Evolutionary conservation across 2,113 vertebrate genomes (phyloP), one percentile per base, ranked within the genome.

Genomic region (Athene cunicularia): DNA sequence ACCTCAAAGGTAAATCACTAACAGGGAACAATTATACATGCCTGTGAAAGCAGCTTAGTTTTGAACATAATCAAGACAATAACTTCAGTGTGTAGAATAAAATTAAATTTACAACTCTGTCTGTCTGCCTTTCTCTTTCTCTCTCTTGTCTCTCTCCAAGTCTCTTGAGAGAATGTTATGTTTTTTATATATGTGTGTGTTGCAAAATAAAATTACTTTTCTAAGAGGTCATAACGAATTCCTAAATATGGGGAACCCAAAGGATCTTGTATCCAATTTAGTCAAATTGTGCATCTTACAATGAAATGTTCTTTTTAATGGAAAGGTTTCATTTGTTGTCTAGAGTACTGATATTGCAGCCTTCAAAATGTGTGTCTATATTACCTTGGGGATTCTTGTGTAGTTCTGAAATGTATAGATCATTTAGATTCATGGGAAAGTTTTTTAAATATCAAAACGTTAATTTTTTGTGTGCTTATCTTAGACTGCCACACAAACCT

Each of bases 1-100:
- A 85, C 96, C 96, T 97, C 96, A 95, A 96, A 97, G 95, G 97
- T 97, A 97, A 97, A 96, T 97, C 39, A 1, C 88, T 97, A 94
- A 62, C 64, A 97, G 94, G 95, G 96, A 97, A 97, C 86, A 67
- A 63, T 94, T 88, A 79, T 97, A 96, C 93, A 30, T 92, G 86
- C 86, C 83, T 97, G 62, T 94, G 93, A 95, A 94, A 96, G 84
- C 93, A 97, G 89, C 91, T 92, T 89, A 95, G 83, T 87, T 88
- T 93, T 95, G 94, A 95, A 45, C 95, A 86, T 90, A 88, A 77
- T 77, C 91, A 84, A 93, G 92, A 60, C 84, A 82, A 21, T 95
- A 89, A 93, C 52, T 91, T 85, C 85, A 90, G 94, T 95, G 49
- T 90, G 26, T 95, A 94, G 95, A 87, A 91, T 94, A 91, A 97